These are phyloP conservation scores for Caracal caracal DNA, from an alignment of 2,113 vertebrate genomes.

Conservation along the genomic window DNA sequence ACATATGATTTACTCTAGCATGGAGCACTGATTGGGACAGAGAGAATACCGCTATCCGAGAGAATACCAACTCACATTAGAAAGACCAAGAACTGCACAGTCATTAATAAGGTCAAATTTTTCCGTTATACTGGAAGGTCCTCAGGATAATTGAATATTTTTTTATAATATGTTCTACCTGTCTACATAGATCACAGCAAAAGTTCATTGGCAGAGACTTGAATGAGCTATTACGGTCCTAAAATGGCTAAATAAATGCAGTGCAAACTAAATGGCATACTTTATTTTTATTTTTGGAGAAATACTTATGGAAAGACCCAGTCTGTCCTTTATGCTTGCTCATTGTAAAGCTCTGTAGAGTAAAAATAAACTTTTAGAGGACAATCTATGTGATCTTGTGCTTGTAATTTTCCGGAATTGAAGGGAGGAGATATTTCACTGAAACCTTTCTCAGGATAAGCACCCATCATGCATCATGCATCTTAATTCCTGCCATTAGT, in stretches of 20 bases:
- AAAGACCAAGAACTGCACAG: neutral
- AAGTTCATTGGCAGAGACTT: neutral
- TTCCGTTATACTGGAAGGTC: neutral
- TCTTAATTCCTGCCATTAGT: neutral
- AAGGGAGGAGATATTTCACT: neutral
- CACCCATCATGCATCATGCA: rapidly evolving
- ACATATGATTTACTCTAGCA: neutral
- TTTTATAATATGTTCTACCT: neutral
- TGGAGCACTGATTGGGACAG: neutral
- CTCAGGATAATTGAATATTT: neutral
- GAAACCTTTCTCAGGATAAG: neutral
- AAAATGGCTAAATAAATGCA: neutral
- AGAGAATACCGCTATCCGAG: neutral
- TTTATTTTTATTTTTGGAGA: neutral
- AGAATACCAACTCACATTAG: neutral
- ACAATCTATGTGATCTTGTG: neutral
- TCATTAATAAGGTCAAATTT: neutral
- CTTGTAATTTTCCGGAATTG: neutral
- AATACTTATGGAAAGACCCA: neutral
- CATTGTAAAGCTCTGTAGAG: neutral
- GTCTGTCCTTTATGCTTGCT: neutral
- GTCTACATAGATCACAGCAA: neutral
- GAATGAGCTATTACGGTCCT: neutral
- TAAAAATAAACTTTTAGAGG: neutral
- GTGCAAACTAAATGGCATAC: neutral